Base-by-base conservation (phyloP, 2,888 invertebrate species). In the Willowsia nigromaculata region DNA sequence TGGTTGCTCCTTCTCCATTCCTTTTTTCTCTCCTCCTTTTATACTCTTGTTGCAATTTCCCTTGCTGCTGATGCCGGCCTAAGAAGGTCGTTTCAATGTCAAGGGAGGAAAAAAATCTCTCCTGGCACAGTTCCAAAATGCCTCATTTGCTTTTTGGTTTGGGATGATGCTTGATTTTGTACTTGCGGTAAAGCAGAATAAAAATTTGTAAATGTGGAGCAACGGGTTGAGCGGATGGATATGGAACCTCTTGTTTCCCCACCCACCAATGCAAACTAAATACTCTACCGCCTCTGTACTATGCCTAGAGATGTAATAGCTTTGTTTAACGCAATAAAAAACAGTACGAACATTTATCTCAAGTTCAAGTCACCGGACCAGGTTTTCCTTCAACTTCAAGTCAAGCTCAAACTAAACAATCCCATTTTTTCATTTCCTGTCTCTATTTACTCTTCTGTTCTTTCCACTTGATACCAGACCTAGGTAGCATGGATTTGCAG, bases 51-150 rank as follows among this genome's bases (percentile, higher is more conserved):
- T 33, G 18, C 33, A 68, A 68, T 68, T 68, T 68, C 65, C 30
- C 65, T 68, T 68, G 30, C 40, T 18, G 6, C 59, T 40, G 40
- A 40, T 59, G 25, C 33, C 65, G 40, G 59, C 81, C 81, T 50
- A 65, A 33, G 33, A 68, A 85, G 85, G 85, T 85, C 43, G 59
- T 85, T 85, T 76, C 85, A 85, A 85, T 85, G 85, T 85, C 85
- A 85, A 85, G 85, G 85, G 25, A 85, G 40, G 43, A 59, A 56
- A 59, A 68, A 62, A 43, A 62, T 13, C 4, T n/a, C 6, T 56
- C n/a, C 30, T 85, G 85, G 85, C 84, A 53, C n/a, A 6, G 0
- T 1, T n/a, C 84, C 84, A 84, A 71, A 59, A 62, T 25, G 22
- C 65, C 43, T 82, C 27, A 11, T 47, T 80, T 33, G 13, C 25